Base-by-base conservation (phyloP, 2,113 vertebrate species). In the Hyaena hyaena region DNA sequence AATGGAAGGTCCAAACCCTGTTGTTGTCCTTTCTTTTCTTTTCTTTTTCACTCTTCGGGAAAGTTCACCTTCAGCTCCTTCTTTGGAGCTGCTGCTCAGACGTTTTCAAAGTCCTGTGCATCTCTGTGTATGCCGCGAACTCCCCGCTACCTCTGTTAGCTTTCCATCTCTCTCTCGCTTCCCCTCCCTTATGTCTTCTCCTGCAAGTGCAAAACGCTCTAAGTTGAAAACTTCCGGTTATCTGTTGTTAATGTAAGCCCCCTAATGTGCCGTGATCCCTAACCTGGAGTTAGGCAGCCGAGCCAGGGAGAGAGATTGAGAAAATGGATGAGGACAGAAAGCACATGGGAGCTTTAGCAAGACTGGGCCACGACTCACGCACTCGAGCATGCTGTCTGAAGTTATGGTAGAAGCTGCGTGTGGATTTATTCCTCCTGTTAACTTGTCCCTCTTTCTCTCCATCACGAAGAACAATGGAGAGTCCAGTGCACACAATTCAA, bases 1-100 rank as follows among this genome's bases (percentile, higher is more conserved):
- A 98, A 97, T 97, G 93, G 93, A 95, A 96, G 97, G 96, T 98
- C 97, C 97, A 79, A 91, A 98, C 84, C 96, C 93, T 97, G 94
- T 97, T 97, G 97, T 94, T 97, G 95, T 98, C 97, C 71, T 95
- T 76, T 87, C 43, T 82, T 81, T 79, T 31, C 9, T 65, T 43
- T 10, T 45, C 71, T 83, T 48, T 91, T 88, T 97, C 96, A 96
- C 82, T 93, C 48, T 93, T 95, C 80, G 97, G 97, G 91, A 93
- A 97, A 93, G 95, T 97, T 95, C 93, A 94, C 90, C 96, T 97
- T 98, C 90, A 66, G 90, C 97, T 98, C 93, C 91, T 80, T 97
- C 98, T 98, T 90, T 84, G 96, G 97, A 97, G 95, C 95, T 5
- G 35, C 96, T 84, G 95, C 96, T 97, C 96, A 95, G 93, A 96